A percentile compares a stretch with the other conserved stretches of the same genome.
Conservation (phyloP, 2,113 vertebrate species). For the Corydoras sp. region DNA sequence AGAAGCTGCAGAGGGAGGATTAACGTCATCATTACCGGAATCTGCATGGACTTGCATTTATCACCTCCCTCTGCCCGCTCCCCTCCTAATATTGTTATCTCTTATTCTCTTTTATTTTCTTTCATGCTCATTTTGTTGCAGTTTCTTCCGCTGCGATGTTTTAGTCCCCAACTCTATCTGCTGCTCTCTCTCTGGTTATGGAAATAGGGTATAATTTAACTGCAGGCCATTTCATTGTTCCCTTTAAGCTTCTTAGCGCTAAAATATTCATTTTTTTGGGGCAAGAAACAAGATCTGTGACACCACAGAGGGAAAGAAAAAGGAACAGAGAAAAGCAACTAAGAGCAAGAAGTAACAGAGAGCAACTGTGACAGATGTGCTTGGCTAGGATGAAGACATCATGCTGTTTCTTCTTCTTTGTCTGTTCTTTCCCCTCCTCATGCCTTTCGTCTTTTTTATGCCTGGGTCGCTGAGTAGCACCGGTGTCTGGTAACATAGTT, state of each 20-base stretch:
- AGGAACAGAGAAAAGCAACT: constrained; percentile 36
- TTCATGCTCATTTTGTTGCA: constrained; percentile 3
- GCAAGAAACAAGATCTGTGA: constrained; percentile 57
- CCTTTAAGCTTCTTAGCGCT: constrained; percentile 70
- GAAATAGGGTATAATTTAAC: constrained; percentile 70
- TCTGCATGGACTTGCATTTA: constrained; percentile 31
- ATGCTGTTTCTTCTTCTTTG: constrained; percentile 10
- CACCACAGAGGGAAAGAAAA: constrained; percentile 34
- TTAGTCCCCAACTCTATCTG: constrained; percentile 4
- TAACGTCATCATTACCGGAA: constrained; percentile 26
- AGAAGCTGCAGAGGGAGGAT: constrained; percentile 42
- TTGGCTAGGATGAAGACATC: constrained; percentile 41
- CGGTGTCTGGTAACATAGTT: neutral
- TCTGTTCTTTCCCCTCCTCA: constrained; percentile 34
- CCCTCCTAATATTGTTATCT: constrained; percentile 1
- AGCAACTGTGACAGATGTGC: constrained; percentile 49
- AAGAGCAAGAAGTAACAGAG: constrained; percentile 23
- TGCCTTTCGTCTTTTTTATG: constrained; percentile 27
- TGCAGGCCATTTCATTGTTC: constrained; percentile 70
- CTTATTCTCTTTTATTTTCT: neutral
- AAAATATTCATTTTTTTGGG: constrained; percentile 72
- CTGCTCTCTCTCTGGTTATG: constrained; percentile 49
- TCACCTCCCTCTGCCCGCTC: constrained; percentile 30
- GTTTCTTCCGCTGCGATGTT: constrained; percentile 1
- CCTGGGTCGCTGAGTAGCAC: neutral